phyloP scores from a whole-genome alignment of 2,797 vertebrate species.

The Gambusia yucatana region DNA sequence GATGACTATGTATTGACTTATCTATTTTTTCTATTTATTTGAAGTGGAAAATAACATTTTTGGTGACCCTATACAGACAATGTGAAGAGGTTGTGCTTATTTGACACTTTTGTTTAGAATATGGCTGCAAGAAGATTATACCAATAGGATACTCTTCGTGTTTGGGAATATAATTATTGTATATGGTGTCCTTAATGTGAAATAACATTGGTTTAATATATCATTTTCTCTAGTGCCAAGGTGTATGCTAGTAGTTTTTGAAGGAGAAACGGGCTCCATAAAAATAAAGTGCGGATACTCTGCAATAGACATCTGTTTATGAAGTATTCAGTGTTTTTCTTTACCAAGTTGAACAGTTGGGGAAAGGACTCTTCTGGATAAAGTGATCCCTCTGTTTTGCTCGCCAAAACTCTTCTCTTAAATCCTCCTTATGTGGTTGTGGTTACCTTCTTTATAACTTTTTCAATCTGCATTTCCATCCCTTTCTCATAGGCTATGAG shows the following conservation, averaged over 20 bases:
- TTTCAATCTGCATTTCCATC: background rate
- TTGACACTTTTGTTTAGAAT: background rate
- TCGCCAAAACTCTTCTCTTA: background rate
- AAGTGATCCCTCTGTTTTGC: background rate
- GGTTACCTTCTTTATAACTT: slow-evolving; percentile 2
- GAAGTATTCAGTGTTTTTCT: background rate
- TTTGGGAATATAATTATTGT: background rate
- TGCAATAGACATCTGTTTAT: background rate
- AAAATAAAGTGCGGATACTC: background rate
- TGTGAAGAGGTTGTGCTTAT: background rate
- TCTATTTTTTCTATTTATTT: too few species aligned
- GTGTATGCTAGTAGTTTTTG: background rate
- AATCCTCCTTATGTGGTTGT: slow-evolving; percentile 15
- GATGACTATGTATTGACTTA: too few species aligned
- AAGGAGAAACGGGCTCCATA: background rate
- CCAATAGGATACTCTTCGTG: background rate
- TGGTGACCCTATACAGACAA: too few species aligned
- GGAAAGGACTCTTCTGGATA: background rate
- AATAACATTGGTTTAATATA: background rate
- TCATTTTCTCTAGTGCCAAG: background rate
- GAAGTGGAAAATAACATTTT: too few species aligned
- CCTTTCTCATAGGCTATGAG: background rate
- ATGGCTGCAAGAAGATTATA: background rate
- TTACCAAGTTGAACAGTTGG: slow-evolving; percentile 1
- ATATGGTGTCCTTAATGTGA: background rate